phyloP scores from a whole-genome alignment of 53 echinoderm and acorn worm species.

The Crossaster papposus region DNA sequence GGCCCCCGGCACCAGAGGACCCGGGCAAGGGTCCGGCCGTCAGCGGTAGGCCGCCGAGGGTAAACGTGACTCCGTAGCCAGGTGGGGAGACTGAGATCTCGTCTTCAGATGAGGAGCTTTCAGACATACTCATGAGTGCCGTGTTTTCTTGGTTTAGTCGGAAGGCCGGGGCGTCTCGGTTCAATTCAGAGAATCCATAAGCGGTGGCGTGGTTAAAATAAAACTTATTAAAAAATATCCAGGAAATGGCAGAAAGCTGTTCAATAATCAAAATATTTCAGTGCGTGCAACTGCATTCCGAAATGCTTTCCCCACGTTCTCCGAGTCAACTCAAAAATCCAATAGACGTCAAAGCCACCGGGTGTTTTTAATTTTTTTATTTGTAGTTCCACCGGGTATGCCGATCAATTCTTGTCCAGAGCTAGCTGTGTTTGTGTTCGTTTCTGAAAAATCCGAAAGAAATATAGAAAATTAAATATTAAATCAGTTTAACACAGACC shows the following conservation, averaged over 20 bases:
- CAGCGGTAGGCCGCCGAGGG: conserved; percentile 40
- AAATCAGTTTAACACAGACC: neutral
- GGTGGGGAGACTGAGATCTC: conserved; percentile 34
- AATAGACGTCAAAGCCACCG: neutral
- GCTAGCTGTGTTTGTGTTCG: neutral
- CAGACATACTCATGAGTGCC: conserved; percentile 58
- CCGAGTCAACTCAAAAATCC: neutral
- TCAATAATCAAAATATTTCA: neutral
- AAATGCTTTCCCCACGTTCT: neutral
- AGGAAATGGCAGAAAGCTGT: neutral
- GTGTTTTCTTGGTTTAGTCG: neutral
- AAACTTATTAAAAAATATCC: neutral
- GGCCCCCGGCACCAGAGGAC: neutral
- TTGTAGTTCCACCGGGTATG: neutral
- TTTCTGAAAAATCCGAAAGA: neutral
- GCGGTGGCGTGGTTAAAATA: neutral
- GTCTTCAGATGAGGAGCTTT: conserved; percentile 70
- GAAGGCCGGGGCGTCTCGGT: neutral
- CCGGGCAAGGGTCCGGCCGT: conserved; percentile 11
- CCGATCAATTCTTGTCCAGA: neutral
- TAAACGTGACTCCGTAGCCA: conserved; percentile 45
- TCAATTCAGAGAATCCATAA: neutral
- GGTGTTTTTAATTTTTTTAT: neutral
- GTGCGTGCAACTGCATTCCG: neutral
- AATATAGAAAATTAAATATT: neutral